A percentile compares a stretch with the other conserved stretches of the same genome.
These are phyloP conservation scores for Gila orcuttii DNA, from an alignment of 2,113 vertebrate genomes.

Conservation along the genomic window DNA sequence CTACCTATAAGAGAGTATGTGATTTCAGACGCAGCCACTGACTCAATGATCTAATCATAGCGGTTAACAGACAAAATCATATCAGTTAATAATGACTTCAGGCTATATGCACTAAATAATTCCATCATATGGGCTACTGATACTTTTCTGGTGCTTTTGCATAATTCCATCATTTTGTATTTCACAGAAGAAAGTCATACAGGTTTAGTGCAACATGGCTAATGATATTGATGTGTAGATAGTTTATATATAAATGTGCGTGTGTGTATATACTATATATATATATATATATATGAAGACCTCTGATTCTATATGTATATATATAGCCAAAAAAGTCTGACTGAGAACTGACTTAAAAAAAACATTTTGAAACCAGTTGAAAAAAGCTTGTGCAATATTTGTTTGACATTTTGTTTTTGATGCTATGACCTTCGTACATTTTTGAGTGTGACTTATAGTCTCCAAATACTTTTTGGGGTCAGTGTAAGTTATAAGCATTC, in stretches of 20 bases:
- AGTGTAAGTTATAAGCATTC: background rate
- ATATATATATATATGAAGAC: too few relatives aligned
- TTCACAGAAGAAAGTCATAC: background rate
- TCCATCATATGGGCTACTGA: background rate
- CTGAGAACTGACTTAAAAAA: background rate
- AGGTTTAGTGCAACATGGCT: background rate
- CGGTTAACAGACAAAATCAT: too few relatives aligned
- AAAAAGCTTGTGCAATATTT: background rate
- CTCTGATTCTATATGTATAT: too few relatives aligned
- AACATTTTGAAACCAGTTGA: background rate
- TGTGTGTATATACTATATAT: too few relatives aligned
- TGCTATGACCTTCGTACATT: background rate
- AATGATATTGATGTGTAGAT: too few relatives aligned
- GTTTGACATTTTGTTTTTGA: background rate
- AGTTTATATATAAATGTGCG: too few relatives aligned
- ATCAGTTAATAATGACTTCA: too few relatives aligned
- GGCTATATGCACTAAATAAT: too few relatives aligned
- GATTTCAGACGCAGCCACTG: background rate
- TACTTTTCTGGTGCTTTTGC: background rate
- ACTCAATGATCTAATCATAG: background rate
- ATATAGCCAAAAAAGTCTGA: too few relatives aligned
- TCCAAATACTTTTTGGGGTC: conserved; percentile 20
- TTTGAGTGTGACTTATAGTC: background rate
- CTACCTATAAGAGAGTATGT: too few relatives aligned
- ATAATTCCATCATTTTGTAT: background rate